Evolutionary conservation across 2,113 vertebrate species (phyloP), one percentile per base, ranked within the genome.

Genomic region (Bothrops jararaca): DNA sequence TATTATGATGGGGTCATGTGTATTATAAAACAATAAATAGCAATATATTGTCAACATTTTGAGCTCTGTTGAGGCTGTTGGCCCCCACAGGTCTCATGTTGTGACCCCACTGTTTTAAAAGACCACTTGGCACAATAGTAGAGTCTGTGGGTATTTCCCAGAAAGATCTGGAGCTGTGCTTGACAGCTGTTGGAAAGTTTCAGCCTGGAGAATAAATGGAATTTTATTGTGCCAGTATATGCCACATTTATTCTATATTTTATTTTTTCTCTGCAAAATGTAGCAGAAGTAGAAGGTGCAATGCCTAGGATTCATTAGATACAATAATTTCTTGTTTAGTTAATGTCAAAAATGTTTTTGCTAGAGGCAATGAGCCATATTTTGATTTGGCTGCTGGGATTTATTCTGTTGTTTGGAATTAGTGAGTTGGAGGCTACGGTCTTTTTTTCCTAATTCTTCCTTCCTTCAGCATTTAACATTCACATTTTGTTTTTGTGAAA

Each of bases 381-480:
- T 91, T 91, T 91, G 50, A 91, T 85, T 54, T 54, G 64, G 53
- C 64, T 54, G 50, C n/a, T 90, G 90, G 50, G 50, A 53, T 80
- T 91, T 80, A 53, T 34, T 80, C 20, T 85, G 50, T 90, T 53
- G 60, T 91, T 91, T 85, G 9, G n/a, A 85, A 85, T 85, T 54
- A 54, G 50, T 26, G 56, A 90, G 57, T 89, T 26, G 24, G 15
- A 48, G 48, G 13, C 58, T 90, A 1, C 1, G n/a, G 22, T 52
- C 56, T 60, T 34, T 26, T 10, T 53, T 39, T 3, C 12, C 24
- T 15, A 54, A 53, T 91, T 54, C 58, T 90, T 69, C 15, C 10
- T 52, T 52, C 52, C 89, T 45, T 52, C 50, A 39, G 34, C 74
- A 39, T 39, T 80, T 80, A 57, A 2, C 18, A 34, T 29, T 48